These are phyloP conservation scores for Proterorhinus semilunaris DNA, from an alignment of 2,113 vertebrate species.

Conservation along the genomic window DNA sequence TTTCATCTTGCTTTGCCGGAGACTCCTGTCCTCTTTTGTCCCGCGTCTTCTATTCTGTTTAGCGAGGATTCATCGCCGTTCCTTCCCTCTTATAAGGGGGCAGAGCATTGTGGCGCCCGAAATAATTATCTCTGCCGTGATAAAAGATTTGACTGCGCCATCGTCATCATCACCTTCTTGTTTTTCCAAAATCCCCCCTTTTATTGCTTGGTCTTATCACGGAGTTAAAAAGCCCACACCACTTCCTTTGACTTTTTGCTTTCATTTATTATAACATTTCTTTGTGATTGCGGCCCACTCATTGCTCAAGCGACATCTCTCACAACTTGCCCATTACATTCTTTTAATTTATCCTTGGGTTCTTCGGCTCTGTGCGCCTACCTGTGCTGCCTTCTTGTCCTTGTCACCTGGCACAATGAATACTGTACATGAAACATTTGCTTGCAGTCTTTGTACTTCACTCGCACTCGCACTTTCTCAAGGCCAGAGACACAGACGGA, in stretches of 20 bases:
- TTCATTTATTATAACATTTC: conserved; percentile 28
- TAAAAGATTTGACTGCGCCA: conserved; percentile 5
- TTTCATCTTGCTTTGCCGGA: conserved; percentile 13
- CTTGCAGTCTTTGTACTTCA: conserved; percentile 4
- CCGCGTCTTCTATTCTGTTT: conserved; percentile 23
- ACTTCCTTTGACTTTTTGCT: conserved; percentile 11
- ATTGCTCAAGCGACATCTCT: conserved; percentile 14
- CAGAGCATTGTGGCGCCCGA: conserved; percentile 4
- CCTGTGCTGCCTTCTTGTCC: conserved; percentile 18
- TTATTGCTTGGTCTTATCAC: conserved; percentile 9
- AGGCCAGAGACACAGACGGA: neutral
- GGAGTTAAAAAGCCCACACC: conserved; percentile 18
- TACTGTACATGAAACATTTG: conserved; percentile 1
- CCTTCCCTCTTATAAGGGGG: conserved; percentile 2
- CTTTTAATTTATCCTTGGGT: conserved; percentile 41
- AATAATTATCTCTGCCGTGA: conserved; percentile 9
- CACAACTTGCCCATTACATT: conserved; percentile 11
- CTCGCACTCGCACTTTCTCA: neutral
- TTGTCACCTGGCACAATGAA: conserved; percentile 20
- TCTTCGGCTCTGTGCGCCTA: conserved; percentile 24
- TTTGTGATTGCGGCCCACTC: conserved; percentile 38
- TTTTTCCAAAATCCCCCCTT: neutral
- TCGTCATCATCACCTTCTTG: conserved; percentile 18
- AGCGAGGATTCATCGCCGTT: conserved; percentile 7
- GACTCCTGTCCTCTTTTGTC: conserved; percentile 6